Conservation (phyloP, 2,888 invertebrate species). For the Hemicrepidius hirtus region DNA sequence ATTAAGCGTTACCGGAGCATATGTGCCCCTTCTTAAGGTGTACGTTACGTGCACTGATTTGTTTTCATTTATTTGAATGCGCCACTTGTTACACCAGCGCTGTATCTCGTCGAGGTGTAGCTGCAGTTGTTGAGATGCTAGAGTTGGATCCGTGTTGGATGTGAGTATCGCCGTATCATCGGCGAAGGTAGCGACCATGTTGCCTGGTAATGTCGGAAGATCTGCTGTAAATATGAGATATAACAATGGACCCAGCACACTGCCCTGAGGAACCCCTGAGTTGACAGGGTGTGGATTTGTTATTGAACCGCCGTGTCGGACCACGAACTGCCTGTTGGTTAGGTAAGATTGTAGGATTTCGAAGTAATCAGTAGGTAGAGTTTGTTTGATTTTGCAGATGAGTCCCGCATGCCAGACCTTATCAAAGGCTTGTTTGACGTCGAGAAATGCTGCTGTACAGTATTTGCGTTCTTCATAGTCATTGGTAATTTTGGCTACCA, state of each 20-base stretch:
- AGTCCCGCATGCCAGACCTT: conserved; percentile 18
- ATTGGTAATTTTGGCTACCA: conserved; percentile 14
- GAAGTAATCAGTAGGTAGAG: conserved; percentile 3
- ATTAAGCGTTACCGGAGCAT: conserved; percentile 15
- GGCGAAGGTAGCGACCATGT: conserved; percentile 30
- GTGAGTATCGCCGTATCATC: conserved; percentile 24
- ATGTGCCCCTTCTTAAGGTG: conserved; percentile 4
- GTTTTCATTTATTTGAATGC: conserved; percentile 17
- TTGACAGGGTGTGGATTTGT: conserved; percentile 35
- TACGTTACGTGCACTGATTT: conserved; percentile 27
- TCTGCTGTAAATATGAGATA: conserved; percentile 25
- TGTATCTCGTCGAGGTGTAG: no score
- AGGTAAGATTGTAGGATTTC: conserved; percentile 10
- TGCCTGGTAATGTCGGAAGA: conserved; percentile 27
- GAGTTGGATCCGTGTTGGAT: conserved; percentile 30
- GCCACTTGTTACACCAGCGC: conserved; percentile 25
- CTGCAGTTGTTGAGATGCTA: conserved; percentile 23
- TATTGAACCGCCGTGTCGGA: conserved; percentile 24
- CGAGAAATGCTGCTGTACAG: conserved; percentile 19
- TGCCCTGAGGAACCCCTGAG: conserved; percentile 26
- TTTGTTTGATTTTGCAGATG: conserved; percentile 15
- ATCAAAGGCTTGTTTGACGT: no score
- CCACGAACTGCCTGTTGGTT: conserved; percentile 11
- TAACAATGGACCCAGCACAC: conserved; percentile 6
- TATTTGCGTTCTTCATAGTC: conserved; percentile 15